phyloP scores from a whole-genome alignment of 2,113 vertebrate species.

The rat (Rattus norvegicus) region GRCr8 NC_086020.1:208272501-208273000 shows the following conservation, averaged over 20 bases:
- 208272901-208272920: neutral
- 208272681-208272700: neutral
- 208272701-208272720: neutral
- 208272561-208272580: neutral
- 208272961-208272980: neutral
- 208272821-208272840: conserved; percentile 22
- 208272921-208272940: neutral
- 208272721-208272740: neutral
- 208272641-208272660: neutral
- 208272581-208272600: too few species aligned
- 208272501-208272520: conserved; percentile 41
- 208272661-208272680: neutral
- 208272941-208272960: neutral
- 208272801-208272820: neutral
- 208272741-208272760: neutral
- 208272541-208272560: neutral
- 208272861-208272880: conserved; percentile 17
- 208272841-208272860: conserved; percentile 27
- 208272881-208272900: neutral
- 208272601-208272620: neutral
- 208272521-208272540: neutral
- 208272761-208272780: conserved; percentile 30
- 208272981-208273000: neutral
- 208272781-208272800: conserved; percentile 50
- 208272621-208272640: neutral